phyloP scores from a whole-genome alignment of 2,888 invertebrate species.

The Stenodema calcarata region DNA sequence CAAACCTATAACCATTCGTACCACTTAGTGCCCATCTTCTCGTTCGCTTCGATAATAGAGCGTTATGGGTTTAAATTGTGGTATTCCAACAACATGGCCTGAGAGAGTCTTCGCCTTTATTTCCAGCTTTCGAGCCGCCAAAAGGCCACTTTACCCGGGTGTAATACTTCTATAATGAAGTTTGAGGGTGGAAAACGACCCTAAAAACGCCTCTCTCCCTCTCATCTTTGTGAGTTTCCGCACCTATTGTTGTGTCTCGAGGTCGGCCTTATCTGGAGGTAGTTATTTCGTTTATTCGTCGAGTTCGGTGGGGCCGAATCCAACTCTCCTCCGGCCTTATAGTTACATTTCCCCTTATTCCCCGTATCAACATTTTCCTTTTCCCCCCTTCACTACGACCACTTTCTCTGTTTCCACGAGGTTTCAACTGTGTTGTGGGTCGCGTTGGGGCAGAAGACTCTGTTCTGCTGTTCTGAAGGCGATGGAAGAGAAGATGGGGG shows the following conservation, averaged over 20 bases:
- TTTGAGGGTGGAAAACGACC: background rate
- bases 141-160: too few relatives aligned
- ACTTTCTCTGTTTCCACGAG: background rate
- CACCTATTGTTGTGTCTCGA: background rate
- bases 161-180: background rate
- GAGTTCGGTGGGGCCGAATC: too few relatives aligned
- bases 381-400: background rate
- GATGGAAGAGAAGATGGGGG: background rate
- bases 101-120: too few relatives aligned
- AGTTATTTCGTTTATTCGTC: background rate
- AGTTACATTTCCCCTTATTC: background rate
- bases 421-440: background rate
- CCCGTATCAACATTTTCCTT: background rate
- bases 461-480: background rate
- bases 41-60: too few relatives aligned
- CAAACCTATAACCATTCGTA: too few relatives aligned
- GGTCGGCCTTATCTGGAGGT: conserved; percentile 6
- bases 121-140: too few relatives aligned
- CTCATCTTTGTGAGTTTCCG: background rate
- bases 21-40: too few relatives aligned
- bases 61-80: too few relatives aligned
- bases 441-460: conserved; percentile 13
- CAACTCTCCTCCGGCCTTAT: too few relatives aligned
- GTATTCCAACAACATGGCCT: too few relatives aligned
- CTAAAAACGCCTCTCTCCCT: background rate